Base-by-base conservation (phyloP, 2,888 invertebrate genomes). In the Aradus depressus region DNA sequence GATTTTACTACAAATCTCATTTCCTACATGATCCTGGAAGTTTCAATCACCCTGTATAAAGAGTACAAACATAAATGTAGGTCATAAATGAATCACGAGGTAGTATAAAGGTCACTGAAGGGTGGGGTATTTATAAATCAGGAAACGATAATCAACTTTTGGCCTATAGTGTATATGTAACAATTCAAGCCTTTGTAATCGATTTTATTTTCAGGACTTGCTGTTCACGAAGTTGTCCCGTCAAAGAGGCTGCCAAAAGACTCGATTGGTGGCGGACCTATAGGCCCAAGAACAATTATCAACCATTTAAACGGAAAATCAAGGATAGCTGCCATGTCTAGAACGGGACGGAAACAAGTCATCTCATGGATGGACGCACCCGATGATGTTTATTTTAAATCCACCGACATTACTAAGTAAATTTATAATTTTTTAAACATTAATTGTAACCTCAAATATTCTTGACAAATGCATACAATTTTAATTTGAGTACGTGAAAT, bases 321-420 rank as follows among this genome's bases (percentile, higher is more conserved):
- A 60, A 84, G 85, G 68, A 53, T 56, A 21, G 79, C 85, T 61
- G 79, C 81, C 63, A 81, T 85, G 70, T 81, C 84, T 53, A 77
- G 86, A 55, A 80, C 84, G 19, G 79, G 80, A 28, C 78, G 89
- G 44, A 90, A 92, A 65, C 91, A 90, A 72, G 89, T 92, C 63
- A 90, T 93, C 67, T 92, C 91, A 66, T 93, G 92, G 92, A 91
- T 92, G 84, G 95, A 96, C 70, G 93, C 93, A 52, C 93, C 93
- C 19, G 95, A 96, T 68, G 95, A 96, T 73, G 85, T 95, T 59
- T 95, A 90, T 73, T 95, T 92, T 73, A 80, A 87, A 68, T 91
- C 91, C 62, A 90, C 88, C 41, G 87, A 88, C 62, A 76, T 79
- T 62, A 87, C 87, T 71, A 93, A 87, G 93, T 92, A 72, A 75